A percentile compares a stretch with the other conserved stretches of the same genome.
Evolutionary conservation across 1,140 invertebrate species (phyloP).

Genomic region (Babylonia areolata): DNA sequence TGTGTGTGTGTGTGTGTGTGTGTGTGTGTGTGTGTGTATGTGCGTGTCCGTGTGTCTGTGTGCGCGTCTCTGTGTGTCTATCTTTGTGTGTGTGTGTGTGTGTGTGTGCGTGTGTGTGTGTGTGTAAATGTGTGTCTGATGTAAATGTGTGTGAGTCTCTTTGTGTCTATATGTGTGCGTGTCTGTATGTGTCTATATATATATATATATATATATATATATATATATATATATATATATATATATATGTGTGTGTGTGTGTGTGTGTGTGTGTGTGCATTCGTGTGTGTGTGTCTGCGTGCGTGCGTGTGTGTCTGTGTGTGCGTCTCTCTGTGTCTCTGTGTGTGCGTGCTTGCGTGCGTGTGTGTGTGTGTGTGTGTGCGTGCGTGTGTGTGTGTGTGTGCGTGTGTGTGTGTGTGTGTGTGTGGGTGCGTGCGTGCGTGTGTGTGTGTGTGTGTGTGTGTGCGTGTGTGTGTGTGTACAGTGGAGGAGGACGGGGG

Average conservation of each 20-base stretch:
- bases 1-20: neutral
- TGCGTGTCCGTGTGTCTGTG: neutral
- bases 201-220: too few species aligned
- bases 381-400: neutral
- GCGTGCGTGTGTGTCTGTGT: neutral
- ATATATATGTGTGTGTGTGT: too few species aligned
- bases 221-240: neutral
- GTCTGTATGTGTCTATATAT: neutral
- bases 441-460: conserved; percentile 13
- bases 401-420: neutral
- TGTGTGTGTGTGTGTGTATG: neutral
- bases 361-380: neutral
- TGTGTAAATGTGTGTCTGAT: neutral
- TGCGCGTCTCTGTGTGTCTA: too few species aligned
- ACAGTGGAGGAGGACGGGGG: neutral
- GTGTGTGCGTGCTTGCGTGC: neutral
- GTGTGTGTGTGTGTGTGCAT: conserved; percentile 1
- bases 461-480: too few species aligned
- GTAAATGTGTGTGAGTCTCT: neutral
- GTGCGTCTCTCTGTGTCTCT: too few species aligned
- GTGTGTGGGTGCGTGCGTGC: neutral
- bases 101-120: neutral
- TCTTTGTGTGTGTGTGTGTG: neutral
- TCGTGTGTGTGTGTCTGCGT: neutral
- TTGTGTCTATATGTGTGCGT: neutral